Conservation (phyloP, 2,888 invertebrate species). For the Acrobasis suavella region DNA sequence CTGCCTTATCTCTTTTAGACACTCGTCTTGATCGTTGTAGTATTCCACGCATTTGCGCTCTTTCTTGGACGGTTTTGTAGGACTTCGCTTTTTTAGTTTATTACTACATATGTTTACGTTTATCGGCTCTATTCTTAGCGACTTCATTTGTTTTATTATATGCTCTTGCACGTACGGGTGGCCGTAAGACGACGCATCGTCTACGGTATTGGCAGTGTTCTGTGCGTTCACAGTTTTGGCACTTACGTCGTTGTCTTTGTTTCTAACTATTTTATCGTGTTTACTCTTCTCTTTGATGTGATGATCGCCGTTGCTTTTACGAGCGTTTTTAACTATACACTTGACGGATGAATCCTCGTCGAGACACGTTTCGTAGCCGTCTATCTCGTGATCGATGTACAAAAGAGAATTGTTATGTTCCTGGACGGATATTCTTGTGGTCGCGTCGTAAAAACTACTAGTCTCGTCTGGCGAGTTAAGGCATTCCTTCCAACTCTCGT, state of each 20-base stretch:
- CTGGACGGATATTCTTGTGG: conserved; percentile 65
- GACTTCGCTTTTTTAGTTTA: conserved; percentile 61
- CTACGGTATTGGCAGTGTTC: conserved; percentile 49
- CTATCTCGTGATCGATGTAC: conserved; percentile 77
- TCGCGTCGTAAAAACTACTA: conserved; percentile 56
- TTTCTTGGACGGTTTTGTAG: conserved; percentile 67
- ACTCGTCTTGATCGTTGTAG: conserved; percentile 85
- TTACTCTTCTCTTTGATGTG: conserved; percentile 72
- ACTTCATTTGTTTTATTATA: conserved; percentile 78
- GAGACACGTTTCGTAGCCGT: conserved; percentile 84
- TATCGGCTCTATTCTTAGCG: conserved; percentile 70
- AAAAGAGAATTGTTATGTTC: conserved; percentile 67
- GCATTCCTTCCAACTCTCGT: conserved; percentile 75
- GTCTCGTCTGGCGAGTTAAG: conserved; percentile 63
- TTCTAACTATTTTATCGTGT: conserved; percentile 66
- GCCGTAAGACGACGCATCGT: conserved; percentile 54
- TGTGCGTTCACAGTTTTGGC: conserved; percentile 56
- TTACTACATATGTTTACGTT: conserved; percentile 66
- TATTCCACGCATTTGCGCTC: conserved; percentile 79
- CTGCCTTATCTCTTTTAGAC: conserved; percentile 77
- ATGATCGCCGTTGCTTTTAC: conserved; percentile 68
- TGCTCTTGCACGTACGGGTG: conserved; percentile 74
- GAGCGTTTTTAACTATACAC: conserved; percentile 60
- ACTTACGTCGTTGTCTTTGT: conserved; percentile 66
- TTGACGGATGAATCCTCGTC: conserved; percentile 80